These are phyloP conservation scores for Trichomalopsis sarcophagae DNA, from an alignment of 1,140 invertebrate species.

Conservation along the genomic window DNA sequence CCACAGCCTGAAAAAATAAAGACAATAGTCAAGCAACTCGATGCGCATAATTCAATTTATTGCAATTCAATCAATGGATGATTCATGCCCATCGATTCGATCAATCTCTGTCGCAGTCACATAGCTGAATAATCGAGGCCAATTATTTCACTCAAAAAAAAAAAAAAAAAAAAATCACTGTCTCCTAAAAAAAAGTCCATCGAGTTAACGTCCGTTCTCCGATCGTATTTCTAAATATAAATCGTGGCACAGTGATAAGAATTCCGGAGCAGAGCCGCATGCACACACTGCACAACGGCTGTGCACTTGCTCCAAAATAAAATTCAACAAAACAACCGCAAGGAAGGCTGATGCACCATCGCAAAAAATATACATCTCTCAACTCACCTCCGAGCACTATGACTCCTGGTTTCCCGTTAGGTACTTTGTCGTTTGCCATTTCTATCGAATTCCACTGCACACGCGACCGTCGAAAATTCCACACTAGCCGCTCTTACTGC, in stretches of 20 bases:
- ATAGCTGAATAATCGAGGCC: no score
- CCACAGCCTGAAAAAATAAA: conserved; percentile 83
- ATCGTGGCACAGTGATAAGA: not conserved
- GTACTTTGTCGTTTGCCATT: conserved; percentile 62
- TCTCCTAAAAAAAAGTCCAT: not conserved
- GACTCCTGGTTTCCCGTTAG: conserved; percentile 67
- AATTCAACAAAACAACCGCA: not conserved
- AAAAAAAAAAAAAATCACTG: not conserved
- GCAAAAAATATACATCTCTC: not conserved
- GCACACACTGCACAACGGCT: no score
- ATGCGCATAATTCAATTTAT: not conserved
- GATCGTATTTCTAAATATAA: conserved; percentile 19
- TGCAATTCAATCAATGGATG: not conserved
- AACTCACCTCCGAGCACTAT: conserved; percentile 70
- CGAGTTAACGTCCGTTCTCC: not conserved
- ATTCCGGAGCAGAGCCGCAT: not conserved
- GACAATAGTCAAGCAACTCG: not conserved
- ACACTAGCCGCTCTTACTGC: not conserved
- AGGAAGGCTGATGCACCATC: not conserved
- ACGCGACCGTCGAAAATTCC: conserved; percentile 7
- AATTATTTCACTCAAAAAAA: not conserved
- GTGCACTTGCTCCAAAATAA: not conserved
- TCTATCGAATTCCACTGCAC: not conserved
- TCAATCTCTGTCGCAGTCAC: no score
- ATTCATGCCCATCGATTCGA: no score